Base-by-base conservation (phyloP, 1,140 invertebrate genomes). In the Eueides isabella region DNA sequence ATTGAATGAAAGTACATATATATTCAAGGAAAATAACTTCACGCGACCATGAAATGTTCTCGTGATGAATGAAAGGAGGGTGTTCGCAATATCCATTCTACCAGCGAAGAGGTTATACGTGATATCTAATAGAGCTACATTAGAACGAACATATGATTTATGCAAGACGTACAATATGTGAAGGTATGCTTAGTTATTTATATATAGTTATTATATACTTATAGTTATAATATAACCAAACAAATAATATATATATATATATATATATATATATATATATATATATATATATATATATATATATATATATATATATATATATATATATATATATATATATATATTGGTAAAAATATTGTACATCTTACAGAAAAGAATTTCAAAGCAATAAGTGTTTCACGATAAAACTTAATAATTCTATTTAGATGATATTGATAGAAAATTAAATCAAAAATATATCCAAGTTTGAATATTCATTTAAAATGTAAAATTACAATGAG, bases 21-120 rank as follows among this genome's bases (percentile, higher is more conserved):
- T n/a, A n/a, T n/a, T n/a, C n/a, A n/a, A n/a, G n/a, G n/a, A n/a
- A 55, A 55, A 55, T 14, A 55, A 62, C 68, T 62, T 71, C 68
- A 71, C 19, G 28, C 35, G 33, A 63, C 5, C 29, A 63, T 63
- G 26, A 30, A 63, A 63, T 63, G 61, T 63, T 63, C 28, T 63
- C 29, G 29, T 63, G 61, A 63, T 16, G 61, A 30, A 55, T 55
- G 48, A 55, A 55, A 55, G 48, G 23, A 55, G n/a, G 48, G 48
- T 55, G 48, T 55, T 55, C 48, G 48, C 48, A 55, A 55, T 55
- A 55, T 55, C 48, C 48, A 55, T 23, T 55, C 48, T 55, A 55
- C 48, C 48, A 55, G 48, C 48, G 23, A 55, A 55, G 19, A 55
- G 48, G 23, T 55, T 55, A 55, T 55, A 55, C 48, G 48, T 55